A percentile compares a stretch with the other conserved stretches of the same genome.
Conservation (phyloP, 2,888 invertebrate genomes). For the Paralinhomoeus sp. region DNA sequence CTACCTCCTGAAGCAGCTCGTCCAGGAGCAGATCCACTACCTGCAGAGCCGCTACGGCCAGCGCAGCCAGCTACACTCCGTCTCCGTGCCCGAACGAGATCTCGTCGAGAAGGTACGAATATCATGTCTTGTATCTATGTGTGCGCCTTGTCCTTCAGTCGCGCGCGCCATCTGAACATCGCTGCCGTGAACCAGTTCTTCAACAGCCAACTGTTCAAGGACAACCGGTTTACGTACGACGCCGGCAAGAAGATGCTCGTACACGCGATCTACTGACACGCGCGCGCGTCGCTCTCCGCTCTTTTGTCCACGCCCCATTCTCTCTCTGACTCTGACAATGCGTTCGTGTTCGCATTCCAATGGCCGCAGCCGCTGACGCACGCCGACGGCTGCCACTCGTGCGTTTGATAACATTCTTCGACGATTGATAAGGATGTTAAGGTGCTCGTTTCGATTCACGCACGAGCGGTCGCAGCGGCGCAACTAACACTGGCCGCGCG, state of each 20-base stretch:
- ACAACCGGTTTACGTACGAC: slow-evolving; percentile 68
- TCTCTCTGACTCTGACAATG: no score
- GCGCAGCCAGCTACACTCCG: slow-evolving; percentile 26
- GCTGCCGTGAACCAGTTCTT: slow-evolving; percentile 64
- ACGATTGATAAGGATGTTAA: no score
- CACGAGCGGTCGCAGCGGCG: no score
- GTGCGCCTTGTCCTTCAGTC: no score
- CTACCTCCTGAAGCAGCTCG: slow-evolving; percentile 70
- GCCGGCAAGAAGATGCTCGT: slow-evolving; percentile 56
- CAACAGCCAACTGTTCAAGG: slow-evolving; percentile 62
- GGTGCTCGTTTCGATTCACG: no score
- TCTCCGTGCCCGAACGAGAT: slow-evolving; percentile 66
- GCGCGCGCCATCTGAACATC: slow-evolving; percentile 76
- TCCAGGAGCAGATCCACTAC: slow-evolving; percentile 13
- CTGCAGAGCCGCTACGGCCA: slow-evolving; percentile 9
- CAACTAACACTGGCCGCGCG: no score
- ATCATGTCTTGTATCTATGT: neutral
- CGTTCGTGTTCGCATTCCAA: no score
- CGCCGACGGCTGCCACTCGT: no score
- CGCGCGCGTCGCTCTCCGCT: no score
- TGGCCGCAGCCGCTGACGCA: no score
- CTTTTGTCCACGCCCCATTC: no score
- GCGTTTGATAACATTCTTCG: no score
- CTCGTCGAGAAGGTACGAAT: slow-evolving; percentile 43
- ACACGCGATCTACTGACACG: slow-evolving; percentile 43